phyloP scores from a whole-genome alignment of 2,888 invertebrate species.

The Limnephilus lunatus region DNA sequence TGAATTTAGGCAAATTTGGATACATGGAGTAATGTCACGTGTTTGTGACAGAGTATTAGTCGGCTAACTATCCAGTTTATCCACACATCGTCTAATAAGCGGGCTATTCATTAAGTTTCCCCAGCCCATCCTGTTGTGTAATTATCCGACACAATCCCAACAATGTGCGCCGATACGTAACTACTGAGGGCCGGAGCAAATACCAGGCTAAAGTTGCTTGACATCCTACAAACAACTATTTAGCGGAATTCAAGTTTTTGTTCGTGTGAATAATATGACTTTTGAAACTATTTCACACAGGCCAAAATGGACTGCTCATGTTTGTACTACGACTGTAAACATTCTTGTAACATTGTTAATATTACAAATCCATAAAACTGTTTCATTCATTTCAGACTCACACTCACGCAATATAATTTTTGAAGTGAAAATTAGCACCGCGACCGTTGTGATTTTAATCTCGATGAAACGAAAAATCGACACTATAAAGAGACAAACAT shows the following conservation, averaged over 20 bases:
- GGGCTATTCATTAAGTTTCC: slow-evolving; percentile 59
- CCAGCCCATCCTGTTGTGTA: slow-evolving; percentile 44
- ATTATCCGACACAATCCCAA: slow-evolving; percentile 65
- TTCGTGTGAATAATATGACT: slow-evolving; percentile 39
- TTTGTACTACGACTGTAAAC: background rate
- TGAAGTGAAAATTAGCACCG: too few relatives aligned
- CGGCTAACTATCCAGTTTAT: slow-evolving; percentile 41
- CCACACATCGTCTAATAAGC: slow-evolving; percentile 52
- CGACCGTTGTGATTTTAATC: too few relatives aligned
- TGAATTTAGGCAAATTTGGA: background rate
- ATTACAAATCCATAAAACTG: background rate
- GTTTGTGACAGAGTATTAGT: slow-evolving; percentile 31
- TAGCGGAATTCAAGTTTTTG: slow-evolving; percentile 14
- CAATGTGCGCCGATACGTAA: slow-evolving; percentile 61
- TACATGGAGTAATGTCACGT: background rate
- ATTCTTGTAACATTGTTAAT: background rate
- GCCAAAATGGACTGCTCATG: background rate
- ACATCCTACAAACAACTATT: slow-evolving; percentile 35
- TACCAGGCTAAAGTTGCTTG: slow-evolving; percentile 50
- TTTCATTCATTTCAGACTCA: background rate
- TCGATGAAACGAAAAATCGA: too few relatives aligned
- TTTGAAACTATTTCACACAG: background rate
- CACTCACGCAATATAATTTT: background rate
- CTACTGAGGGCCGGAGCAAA: slow-evolving; percentile 33
- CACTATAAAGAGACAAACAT: too few relatives aligned